Base-by-base conservation (phyloP, 2,888 invertebrate genomes). In the Lepidonotus clava region DNA sequence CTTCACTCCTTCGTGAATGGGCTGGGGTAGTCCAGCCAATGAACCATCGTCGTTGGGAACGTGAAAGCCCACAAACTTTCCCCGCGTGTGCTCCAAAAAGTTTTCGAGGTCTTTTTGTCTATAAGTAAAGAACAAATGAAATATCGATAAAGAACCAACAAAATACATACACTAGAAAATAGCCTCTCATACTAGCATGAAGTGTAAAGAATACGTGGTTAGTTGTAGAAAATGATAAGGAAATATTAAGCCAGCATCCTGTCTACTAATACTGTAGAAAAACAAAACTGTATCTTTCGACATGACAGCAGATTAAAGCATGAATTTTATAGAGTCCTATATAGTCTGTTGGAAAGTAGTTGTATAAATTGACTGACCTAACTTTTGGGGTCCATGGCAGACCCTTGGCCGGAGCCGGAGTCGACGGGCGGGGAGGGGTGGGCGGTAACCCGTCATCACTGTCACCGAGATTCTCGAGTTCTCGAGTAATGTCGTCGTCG, bases 311-410 rank as follows among this genome's bases (percentile, higher is more conserved):
- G n/a, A n/a, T n/a, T n/a, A n/a, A n/a, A n/a, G n/a, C n/a, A n/a
- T n/a, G n/a, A n/a, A n/a, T n/a, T n/a, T n/a, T n/a, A n/a, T n/a
- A n/a, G n/a, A n/a, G n/a, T n/a, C n/a, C n/a, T n/a, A n/a, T n/a
- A n/a, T n/a, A n/a, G n/a, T n/a, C n/a, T n/a, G n/a, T n/a, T n/a
- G n/a, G n/a, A n/a, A n/a, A n/a, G n/a, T n/a, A n/a, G n/a, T n/a
- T n/a, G n/a, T n/a, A 46, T 46, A 46, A 6, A 84, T 24, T 61
- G 36, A 28, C 6, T 5, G 56, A 94, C 94, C 94, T 93, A 21
- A 98, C 98, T 96, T 99, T 99, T 0, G 99, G 98, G 90, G 97
- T 96, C 99, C 99, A 99, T 0, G 99, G 99, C 89, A 99, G 95
- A 87, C 97, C 96, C 95, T 93, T 92, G 90, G 92, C 89, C 85